Evolutionary conservation across 2,888 invertebrate species (phyloP).

Genomic region (Mellilla xanthometata): DNA sequence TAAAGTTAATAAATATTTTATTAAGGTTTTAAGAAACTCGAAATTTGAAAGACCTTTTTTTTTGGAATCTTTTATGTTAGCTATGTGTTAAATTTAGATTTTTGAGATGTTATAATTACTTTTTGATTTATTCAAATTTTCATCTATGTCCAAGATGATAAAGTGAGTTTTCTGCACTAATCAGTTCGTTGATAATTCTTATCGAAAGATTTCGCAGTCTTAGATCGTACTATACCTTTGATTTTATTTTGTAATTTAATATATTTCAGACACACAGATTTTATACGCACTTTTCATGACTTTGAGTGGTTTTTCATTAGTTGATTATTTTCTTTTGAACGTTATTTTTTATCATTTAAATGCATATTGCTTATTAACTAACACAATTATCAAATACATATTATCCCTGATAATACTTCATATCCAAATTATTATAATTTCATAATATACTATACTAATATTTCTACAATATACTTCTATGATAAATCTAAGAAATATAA

Average conservation of each 20-base stretch:
- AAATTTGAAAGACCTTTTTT: no score
- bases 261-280: no score
- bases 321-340: neutral
- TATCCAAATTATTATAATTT: slow-evolving; percentile 13
- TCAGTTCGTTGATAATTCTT: neutral
- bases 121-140: no score
- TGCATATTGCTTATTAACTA: slow-evolving; percentile 3
- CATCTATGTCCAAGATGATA: no score
- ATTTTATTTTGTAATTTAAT: no score
- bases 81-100: no score
- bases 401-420: slow-evolving; percentile 14
- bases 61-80: no score
- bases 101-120: no score
- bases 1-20: no score
- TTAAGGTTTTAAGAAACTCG: no score
- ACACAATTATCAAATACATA: slow-evolving; percentile 12
- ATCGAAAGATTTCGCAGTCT: neutral
- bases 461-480: slow-evolving; percentile 6
- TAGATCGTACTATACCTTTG: neutral
- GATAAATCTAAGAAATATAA: slow-evolving; percentile 9
- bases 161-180: neutral
- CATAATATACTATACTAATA: slow-evolving; percentile 4
- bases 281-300: no score
- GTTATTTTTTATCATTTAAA: neutral
- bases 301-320: no score